Evolutionary conservation across 2,113 vertebrate genomes (phyloP).

Genomic region (Grammomys dolichurus): DNA sequence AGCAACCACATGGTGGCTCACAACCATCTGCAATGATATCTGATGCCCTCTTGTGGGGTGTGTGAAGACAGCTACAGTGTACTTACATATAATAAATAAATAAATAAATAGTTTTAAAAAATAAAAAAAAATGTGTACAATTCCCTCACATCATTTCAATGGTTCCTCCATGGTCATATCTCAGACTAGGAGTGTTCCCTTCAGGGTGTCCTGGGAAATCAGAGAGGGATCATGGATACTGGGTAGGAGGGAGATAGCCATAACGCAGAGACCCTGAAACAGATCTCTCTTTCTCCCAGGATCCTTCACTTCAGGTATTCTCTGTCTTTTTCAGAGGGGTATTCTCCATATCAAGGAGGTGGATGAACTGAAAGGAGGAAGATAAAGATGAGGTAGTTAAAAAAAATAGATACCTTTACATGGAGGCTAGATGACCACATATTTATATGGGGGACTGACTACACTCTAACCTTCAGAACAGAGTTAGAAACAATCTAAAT

Average conservation of each 20-base stretch:
- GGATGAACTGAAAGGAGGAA: background rate
- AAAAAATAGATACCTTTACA: background rate
- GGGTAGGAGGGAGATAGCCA: background rate
- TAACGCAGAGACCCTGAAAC: background rate
- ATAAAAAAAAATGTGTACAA: background rate
- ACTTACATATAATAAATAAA: too few species aligned
- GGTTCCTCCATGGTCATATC: background rate
- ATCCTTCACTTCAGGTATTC: background rate
- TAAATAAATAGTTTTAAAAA: too few species aligned
- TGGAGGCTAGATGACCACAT: too few species aligned
- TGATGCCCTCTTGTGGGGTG: too few species aligned
- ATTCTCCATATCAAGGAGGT: background rate
- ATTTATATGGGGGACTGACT: background rate
- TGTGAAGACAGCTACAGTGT: too few species aligned
- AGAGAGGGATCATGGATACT: background rate
- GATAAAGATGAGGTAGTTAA: background rate
- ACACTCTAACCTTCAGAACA: background rate
- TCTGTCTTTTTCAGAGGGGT: background rate
- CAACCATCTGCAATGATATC: too few species aligned
- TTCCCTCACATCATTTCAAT: background rate
- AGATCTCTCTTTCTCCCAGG: background rate
- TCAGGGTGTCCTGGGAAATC: background rate
- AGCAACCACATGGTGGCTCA: too few species aligned
- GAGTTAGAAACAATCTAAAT: background rate
- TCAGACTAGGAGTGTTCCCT: background rate